phyloP scores from a whole-genome alignment of 2,888 invertebrate species.

The Pyrrhia umbra region DNA sequence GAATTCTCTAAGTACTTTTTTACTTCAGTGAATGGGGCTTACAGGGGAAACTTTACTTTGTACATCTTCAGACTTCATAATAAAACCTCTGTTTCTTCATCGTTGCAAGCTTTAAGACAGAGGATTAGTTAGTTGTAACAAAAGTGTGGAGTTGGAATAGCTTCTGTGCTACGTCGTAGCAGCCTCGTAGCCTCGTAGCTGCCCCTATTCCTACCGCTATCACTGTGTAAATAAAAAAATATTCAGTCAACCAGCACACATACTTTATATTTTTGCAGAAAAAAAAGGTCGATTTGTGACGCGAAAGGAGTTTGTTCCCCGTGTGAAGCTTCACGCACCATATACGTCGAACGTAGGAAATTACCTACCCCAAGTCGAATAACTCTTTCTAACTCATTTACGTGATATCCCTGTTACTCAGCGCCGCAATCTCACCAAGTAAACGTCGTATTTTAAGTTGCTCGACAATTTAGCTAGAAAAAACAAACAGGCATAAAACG shows the following conservation, averaged over 20 bases:
- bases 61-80: neutral
- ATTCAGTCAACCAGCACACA: conserved; percentile 33
- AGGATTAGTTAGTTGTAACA: neutral
- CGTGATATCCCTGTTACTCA: conserved; percentile 68
- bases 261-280: conserved; percentile 48
- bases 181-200: neutral
- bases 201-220: conserved; percentile 24
- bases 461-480: conserved; percentile 26
- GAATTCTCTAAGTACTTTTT: too few species aligned
- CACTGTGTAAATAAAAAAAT: conserved; percentile 19
- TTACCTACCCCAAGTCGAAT: conserved; percentile 68
- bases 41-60: too few species aligned
- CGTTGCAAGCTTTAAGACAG: neutral
- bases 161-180: conserved; percentile 47
- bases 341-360: conserved; percentile 67
- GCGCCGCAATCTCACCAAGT: conserved; percentile 69
- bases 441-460: conserved; percentile 61
- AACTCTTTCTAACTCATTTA: conserved; percentile 77
- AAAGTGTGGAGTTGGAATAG: conserved; percentile 2
- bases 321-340: conserved; percentile 67
- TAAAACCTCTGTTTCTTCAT: neutral
- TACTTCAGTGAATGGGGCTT: too few species aligned
- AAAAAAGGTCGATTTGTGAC: conserved; percentile 59
- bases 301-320: conserved; percentile 58
- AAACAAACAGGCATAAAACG: conserved; percentile 28